These are phyloP conservation scores for Rosalia funebris DNA, from an alignment of 2,888 invertebrate species.

Conservation along the genomic window DNA sequence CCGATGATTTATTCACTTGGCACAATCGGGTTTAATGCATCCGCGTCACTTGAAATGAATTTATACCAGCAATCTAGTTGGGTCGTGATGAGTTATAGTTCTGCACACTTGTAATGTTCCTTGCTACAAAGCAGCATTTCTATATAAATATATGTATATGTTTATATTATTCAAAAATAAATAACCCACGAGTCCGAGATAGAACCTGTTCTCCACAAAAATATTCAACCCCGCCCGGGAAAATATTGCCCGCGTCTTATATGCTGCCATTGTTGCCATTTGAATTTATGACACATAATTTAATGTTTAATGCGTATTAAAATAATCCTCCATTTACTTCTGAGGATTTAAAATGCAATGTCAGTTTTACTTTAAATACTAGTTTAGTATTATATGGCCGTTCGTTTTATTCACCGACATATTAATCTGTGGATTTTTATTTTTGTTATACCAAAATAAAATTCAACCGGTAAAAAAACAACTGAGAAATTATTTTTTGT, in stretches of 20 bases:
- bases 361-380: slow-evolving; percentile 27
- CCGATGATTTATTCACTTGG: slow-evolving; percentile 49
- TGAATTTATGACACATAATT: slow-evolving; percentile 53
- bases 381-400: slow-evolving; percentile 2
- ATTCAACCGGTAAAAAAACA: slow-evolving; percentile 1
- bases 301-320: slow-evolving; percentile 52
- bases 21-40: slow-evolving; percentile 51
- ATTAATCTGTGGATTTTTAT: slow-evolving; percentile 3
- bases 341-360: slow-evolving; percentile 41
- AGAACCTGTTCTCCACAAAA: slow-evolving; percentile 56
- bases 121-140: slow-evolving; percentile 50
- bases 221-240: slow-evolving; percentile 47
- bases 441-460: slow-evolving; percentile 3
- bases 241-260: slow-evolving; percentile 42
- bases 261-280: slow-evolving; percentile 48
- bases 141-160: slow-evolving; percentile 55
- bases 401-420: slow-evolving; percentile 1
- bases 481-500: slow-evolving; percentile 7
- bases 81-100: slow-evolving; percentile 47
- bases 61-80: slow-evolving; percentile 46
- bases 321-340: slow-evolving; percentile 46
- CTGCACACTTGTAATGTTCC: slow-evolving; percentile 46
- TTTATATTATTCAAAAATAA: slow-evolving; percentile 57
- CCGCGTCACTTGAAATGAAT: slow-evolving; percentile 49
- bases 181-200: slow-evolving; percentile 49